A percentile compares a stretch with the other conserved stretches of the same genome.
These are phyloP conservation scores for Martes martes DNA, from an alignment of 2,113 vertebrate genomes.

Conservation along the genomic window DNA sequence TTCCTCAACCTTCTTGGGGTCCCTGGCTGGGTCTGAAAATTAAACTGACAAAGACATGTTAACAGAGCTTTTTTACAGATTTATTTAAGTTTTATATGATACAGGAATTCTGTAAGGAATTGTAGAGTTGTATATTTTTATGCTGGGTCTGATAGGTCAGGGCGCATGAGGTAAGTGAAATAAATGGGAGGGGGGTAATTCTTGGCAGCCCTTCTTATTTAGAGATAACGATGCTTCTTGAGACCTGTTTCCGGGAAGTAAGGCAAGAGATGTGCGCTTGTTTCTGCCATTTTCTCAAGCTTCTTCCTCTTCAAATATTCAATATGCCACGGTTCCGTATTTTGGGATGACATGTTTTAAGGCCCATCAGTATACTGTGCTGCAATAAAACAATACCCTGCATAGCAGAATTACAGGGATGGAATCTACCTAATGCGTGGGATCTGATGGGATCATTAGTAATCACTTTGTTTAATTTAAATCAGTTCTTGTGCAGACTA, in stretches of 20 bases:
- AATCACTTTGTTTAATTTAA: conserved; percentile 26
- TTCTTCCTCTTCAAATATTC: background rate
- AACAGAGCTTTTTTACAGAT: background rate
- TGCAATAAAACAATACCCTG: background rate
- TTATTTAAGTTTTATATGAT: background rate
- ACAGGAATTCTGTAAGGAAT: background rate
- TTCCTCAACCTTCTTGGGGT: background rate
- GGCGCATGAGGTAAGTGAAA: background rate
- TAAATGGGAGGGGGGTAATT: background rate
- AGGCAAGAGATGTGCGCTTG: background rate
- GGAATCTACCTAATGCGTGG: background rate
- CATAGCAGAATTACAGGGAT: background rate
- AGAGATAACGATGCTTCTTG: background rate
- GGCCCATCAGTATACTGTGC: background rate
- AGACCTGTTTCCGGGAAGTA: background rate
- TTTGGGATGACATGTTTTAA: background rate
- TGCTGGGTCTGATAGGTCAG: background rate
- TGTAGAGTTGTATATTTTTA: background rate
- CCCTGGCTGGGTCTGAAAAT: background rate
- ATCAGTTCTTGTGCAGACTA: conserved; percentile 91
- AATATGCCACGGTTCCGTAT: background rate
- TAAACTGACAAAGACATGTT: background rate
- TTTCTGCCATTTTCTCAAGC: background rate
- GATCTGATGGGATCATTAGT: background rate
- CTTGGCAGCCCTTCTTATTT: background rate